phyloP scores from a whole-genome alignment of 2,888 invertebrate species.

The Sphaerophoria rueppellii region DNA sequence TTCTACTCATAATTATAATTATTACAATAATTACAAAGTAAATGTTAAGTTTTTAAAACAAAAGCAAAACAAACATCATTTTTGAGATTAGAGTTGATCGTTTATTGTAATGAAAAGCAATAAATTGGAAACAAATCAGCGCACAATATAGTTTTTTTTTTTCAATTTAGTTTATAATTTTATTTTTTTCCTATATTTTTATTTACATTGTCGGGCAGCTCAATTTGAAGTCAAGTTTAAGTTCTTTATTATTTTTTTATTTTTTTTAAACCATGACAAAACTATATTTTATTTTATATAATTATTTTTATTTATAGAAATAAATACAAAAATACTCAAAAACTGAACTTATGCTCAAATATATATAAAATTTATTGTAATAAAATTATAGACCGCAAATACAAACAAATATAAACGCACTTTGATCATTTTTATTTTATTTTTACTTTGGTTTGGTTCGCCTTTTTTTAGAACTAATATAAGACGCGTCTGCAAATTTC shows the following conservation, averaged over 20 bases:
- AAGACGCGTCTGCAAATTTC: too few relatives aligned
- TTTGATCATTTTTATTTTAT: neutral
- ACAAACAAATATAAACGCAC: constrained; percentile 41
- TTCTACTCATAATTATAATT: constrained; percentile 24
- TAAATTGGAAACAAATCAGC: constrained; percentile 33
- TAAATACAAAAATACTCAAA: constrained; percentile 62
- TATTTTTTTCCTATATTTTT: constrained; percentile 18
- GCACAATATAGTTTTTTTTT: constrained; percentile 49
- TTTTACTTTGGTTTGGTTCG: constrained; percentile 33
- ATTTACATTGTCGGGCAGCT: constrained; percentile 58
- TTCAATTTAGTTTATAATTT: constrained; percentile 26
- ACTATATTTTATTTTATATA: constrained; percentile 1
- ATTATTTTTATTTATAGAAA: constrained; percentile 41
- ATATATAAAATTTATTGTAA: constrained; percentile 42
- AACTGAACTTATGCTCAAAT: constrained; percentile 70
- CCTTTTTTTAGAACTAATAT: neutral
- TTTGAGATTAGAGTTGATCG: constrained; percentile 42
- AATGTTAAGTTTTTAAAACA: constrained; percentile 35
- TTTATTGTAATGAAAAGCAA: constrained; percentile 23
- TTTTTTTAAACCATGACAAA: constrained; percentile 55
- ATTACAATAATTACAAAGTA: neutral
- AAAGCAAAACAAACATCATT: constrained; percentile 14
- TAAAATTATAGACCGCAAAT: constrained; percentile 44
- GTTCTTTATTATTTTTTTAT: constrained; percentile 24
- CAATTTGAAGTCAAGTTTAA: constrained; percentile 47